Evolutionary conservation across 1,140 invertebrate species (phyloP), one percentile per base, ranked within the genome.

Genomic region (Scaptodrosophila lebanonensis): DNA sequence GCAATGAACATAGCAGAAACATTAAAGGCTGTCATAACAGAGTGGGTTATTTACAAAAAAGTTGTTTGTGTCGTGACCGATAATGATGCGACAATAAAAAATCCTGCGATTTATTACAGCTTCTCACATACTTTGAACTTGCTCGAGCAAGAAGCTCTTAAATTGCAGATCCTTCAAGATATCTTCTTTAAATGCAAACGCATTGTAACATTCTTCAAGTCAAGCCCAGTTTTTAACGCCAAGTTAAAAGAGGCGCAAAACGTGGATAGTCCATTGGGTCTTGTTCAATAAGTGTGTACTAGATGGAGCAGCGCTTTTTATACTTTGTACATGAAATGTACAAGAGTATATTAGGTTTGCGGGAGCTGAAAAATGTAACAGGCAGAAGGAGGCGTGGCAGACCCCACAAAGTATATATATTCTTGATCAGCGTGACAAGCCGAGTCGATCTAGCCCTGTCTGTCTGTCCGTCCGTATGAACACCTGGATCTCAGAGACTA

Each of bases 231-330:
- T 29, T n/a, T 12, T 18, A 45, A 33, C 27, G 25, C 6, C 1
- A 45, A 29, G 8, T 30, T 22, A 33, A 51, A 51, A 42, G 48
- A 51, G 15, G 48, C 11, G 6, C 48, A 51, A 8, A 40, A 43
- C n/a, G 39, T 44, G 18, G 9, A 42, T 30, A 40, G 18, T 16
- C 48, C 48, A 40, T 29, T 51, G 25, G 27, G 17, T 29, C 16
- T 42, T 8, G 12, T 32, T 11, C 48, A 51, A 18, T 20, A 51
- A 51, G 48, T 40, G 13, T 2, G 22, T 17, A 51, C 48, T 4
- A 40, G 48, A 20, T 51, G 48, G 48, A 51, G 40, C 48, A 51
- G 48, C 15, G 48, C 48, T 17, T 57, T 49, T 43, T 43, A n/a
- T n/a, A n/a, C n/a, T n/a, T n/a, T n/a, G n/a, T n/a, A n/a, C n/a